phyloP scores from a whole-genome alignment of 2,888 invertebrate genomes.

The Gandaritis pyraliata region DNA sequence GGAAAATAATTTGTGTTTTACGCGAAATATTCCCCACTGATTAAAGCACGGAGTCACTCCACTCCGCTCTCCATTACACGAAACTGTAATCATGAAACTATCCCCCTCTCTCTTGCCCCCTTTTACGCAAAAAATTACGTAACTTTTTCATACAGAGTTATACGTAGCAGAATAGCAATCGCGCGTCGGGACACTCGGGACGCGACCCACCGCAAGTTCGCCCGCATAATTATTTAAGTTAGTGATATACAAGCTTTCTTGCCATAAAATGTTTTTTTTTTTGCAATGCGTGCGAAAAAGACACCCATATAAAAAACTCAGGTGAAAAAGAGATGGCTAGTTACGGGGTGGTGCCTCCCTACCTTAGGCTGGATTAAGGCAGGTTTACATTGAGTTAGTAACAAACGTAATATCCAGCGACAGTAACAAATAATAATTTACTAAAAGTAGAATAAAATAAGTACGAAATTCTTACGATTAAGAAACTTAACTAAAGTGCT shows the following conservation, averaged over 20 bases:
- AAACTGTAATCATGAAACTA: constrained; percentile 77
- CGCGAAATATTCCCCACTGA: constrained; percentile 78
- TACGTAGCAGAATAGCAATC: constrained; percentile 45
- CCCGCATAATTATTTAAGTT: constrained; percentile 81
- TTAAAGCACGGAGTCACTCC: constrained; percentile 67
- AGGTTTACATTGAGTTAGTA: constrained; percentile 41
- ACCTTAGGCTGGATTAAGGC: constrained; percentile 51
- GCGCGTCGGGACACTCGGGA: constrained; percentile 10
- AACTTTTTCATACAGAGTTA: constrained; percentile 21
- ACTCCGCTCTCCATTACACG: constrained; percentile 73
- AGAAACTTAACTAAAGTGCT: too few relatives aligned
- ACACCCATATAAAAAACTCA: constrained; percentile 29
- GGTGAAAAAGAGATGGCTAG: constrained; percentile 44
- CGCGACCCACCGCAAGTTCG: constrained; percentile 48
- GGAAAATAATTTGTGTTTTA: constrained; percentile 54
- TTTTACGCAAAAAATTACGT: constrained; percentile 50
- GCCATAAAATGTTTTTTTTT: constrained; percentile 74
- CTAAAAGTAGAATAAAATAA: too few relatives aligned
- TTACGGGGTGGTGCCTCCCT: constrained; percentile 62
- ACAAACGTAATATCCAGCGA: not conserved
- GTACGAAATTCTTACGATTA: too few relatives aligned
- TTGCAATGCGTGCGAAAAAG: constrained; percentile 54
- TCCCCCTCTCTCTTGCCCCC: constrained; percentile 45
- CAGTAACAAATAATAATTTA: too few relatives aligned
- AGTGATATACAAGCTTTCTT: constrained; percentile 79